Conservation (phyloP, 2,888 invertebrate genomes). For the Hoplodrina ambigua region DNA sequence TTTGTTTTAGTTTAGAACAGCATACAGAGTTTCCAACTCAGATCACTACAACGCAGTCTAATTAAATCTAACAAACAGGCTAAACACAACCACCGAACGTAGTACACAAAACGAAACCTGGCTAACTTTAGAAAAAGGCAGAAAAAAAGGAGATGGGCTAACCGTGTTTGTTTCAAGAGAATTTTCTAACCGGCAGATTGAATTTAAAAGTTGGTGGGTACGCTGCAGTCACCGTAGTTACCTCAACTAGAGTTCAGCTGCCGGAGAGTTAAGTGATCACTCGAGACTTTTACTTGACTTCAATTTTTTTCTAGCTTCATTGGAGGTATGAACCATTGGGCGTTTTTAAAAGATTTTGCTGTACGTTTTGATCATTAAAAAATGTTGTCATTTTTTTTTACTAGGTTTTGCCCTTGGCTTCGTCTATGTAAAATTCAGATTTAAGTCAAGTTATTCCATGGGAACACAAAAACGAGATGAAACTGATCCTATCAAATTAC, state of each 20-base stretch:
- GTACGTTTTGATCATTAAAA: slow-evolving; percentile 6
- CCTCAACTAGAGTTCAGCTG: slow-evolving; percentile 57
- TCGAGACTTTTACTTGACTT: slow-evolving; percentile 55
- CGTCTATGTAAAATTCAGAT: no score
- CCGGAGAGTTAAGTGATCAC: slow-evolving; percentile 63
- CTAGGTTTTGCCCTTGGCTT: no score
- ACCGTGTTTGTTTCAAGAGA: slow-evolving; percentile 63
- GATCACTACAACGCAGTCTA: slow-evolving; percentile 23
- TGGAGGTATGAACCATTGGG: slow-evolving; percentile 34
- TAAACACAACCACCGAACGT: slow-evolving; percentile 13
- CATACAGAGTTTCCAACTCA: background rate
- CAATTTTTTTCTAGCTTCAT: slow-evolving; percentile 43
- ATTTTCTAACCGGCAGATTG: slow-evolving; percentile 71
- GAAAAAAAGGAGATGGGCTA: slow-evolving; percentile 35
- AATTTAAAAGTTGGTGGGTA: slow-evolving; percentile 70
- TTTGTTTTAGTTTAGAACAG: background rate
- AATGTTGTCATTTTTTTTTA: background rate
- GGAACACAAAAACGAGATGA: no score
- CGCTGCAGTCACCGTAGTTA: slow-evolving; percentile 56
- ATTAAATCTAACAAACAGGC: slow-evolving; percentile 37
- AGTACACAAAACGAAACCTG: slow-evolving; percentile 30
- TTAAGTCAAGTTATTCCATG: no score
- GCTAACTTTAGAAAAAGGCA: slow-evolving; percentile 16
- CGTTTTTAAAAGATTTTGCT: slow-evolving; percentile 4
- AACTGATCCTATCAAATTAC: no score